phyloP scores from a whole-genome alignment of 2,113 vertebrate species.

The Morphnarchus princeps region DNA sequence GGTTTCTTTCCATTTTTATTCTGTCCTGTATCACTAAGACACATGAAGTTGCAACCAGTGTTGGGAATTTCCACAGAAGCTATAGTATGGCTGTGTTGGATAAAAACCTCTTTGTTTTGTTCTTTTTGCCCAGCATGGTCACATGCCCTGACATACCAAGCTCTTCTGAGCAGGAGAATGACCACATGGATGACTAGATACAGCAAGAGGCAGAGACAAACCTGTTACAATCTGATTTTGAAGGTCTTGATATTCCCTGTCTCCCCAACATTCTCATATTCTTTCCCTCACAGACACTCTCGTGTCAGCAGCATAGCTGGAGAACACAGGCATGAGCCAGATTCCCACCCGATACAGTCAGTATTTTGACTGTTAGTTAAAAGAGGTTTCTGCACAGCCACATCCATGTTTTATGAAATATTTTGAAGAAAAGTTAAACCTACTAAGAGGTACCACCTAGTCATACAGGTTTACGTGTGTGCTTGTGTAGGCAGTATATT shows the following conservation, averaged over 20 bases:
- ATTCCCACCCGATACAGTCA: not conserved
- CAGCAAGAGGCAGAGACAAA: not conserved
- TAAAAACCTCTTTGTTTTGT: not conserved
- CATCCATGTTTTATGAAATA: not conserved
- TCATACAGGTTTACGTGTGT: not conserved
- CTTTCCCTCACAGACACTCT: not conserved
- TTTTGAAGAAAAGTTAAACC: not conserved
- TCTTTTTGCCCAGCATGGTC: not conserved
- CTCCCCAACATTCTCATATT: not conserved
- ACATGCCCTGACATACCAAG: not conserved
- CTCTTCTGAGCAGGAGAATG: not conserved
- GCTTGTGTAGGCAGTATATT: not conserved
- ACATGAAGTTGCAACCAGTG: not conserved
- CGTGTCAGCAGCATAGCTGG: not conserved
- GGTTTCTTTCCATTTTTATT: not conserved
- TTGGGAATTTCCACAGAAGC: not conserved
- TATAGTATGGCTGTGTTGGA: not conserved
- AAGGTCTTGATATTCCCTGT: not conserved
- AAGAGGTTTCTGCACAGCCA: not conserved
- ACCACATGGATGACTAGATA: not conserved
- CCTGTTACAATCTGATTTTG: not conserved
- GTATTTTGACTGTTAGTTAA: not conserved
- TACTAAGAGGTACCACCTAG: not conserved
- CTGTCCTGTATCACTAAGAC: not conserved
- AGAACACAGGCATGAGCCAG: not conserved